Conservation (phyloP, 2,797 vertebrate genomes). For the Channallabes apus region DNA sequence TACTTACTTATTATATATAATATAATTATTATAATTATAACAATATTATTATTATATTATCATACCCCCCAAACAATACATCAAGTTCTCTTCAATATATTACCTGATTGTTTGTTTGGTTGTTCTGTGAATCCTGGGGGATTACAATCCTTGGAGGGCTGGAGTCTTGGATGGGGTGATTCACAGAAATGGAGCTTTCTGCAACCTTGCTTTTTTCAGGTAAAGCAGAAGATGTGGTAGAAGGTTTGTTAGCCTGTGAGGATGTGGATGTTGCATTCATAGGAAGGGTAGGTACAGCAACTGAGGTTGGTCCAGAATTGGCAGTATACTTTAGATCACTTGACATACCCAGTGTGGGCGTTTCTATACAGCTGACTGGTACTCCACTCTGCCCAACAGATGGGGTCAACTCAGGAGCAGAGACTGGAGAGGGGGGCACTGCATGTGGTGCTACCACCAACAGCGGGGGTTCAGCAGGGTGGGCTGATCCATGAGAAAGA, state of each 20-base stretch:
- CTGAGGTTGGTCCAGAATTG: slow-evolving; percentile 13
- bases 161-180: slow-evolving; percentile 47
- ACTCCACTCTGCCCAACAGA: slow-evolving; percentile 8
- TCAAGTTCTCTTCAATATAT: slow-evolving; percentile 8
- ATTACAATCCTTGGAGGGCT: slow-evolving; percentile 12
- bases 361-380: not conserved
- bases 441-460: slow-evolving; percentile 28
- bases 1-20: too few relatives aligned
- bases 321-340: not conserved
- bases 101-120: slow-evolving; percentile 59
- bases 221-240: slow-evolving; percentile 11
- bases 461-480: slow-evolving; percentile 35
- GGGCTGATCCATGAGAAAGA: slow-evolving; percentile 8
- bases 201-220: slow-evolving; percentile 9
- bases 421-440: slow-evolving; percentile 51
- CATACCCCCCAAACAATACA: not conserved
- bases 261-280: not conserved
- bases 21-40: too few relatives aligned
- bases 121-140: slow-evolving; percentile 63
- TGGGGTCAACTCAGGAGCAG: slow-evolving; percentile 22
- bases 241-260: not conserved
- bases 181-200: slow-evolving; percentile 6
- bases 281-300: slow-evolving; percentile 5
- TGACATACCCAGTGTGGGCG: slow-evolving; percentile 6
- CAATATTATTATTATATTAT: too few relatives aligned